Base-by-base conservation (phyloP, 2,797 vertebrate species). In the Gymnocypris eckloni region DNA sequence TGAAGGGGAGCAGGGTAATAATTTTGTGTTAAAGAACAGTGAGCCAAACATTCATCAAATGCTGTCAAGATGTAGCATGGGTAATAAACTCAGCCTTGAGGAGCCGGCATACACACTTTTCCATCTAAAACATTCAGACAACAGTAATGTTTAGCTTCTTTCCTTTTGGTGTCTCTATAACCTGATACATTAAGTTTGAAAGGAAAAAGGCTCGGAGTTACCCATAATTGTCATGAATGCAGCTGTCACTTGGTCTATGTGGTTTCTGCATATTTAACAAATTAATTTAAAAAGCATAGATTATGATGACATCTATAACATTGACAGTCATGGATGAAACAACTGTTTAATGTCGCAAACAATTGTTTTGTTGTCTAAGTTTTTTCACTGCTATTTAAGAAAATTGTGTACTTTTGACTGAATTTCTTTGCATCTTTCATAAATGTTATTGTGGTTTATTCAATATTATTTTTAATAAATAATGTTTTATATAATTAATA, bases 21-120 rank as follows among this genome's bases (percentile, higher is more conserved):
- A 88, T 91, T 92, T 90, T 89, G 91, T 87, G 85, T 91, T 93
- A 86, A 90, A 91, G 87, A 88, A 89, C 80, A 89, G 87, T 77
- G 84, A 88, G 85, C 64, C 43, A 84, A 76, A 86, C 90, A 92
- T 95, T 94, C 87, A 90, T 94, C 92, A 93, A 89, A 90, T 87
- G 90, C 91, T 91, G 89, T 92, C 92, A 88, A 77, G 78, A 41
- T 81, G 70, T 64, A 85, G 91, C 85, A 83, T 89, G 84, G 89
- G 88, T 90, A 89, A 88, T 91, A 90, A 91, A 92, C 88, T 88
- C 90, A 89, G 89, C 86, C 87, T 89, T 92, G 61, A 85, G 41
- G 61, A 76, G 67, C 76, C 48, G 25, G 41, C 54, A 85, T 86
- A 22, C 11, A 28, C 28, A 54, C 70, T 33, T 25, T 61, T 83